These are phyloP conservation scores for Sebastes schlegelii DNA, from an alignment of 2,113 vertebrate genomes.

Conservation along the genomic window DNA sequence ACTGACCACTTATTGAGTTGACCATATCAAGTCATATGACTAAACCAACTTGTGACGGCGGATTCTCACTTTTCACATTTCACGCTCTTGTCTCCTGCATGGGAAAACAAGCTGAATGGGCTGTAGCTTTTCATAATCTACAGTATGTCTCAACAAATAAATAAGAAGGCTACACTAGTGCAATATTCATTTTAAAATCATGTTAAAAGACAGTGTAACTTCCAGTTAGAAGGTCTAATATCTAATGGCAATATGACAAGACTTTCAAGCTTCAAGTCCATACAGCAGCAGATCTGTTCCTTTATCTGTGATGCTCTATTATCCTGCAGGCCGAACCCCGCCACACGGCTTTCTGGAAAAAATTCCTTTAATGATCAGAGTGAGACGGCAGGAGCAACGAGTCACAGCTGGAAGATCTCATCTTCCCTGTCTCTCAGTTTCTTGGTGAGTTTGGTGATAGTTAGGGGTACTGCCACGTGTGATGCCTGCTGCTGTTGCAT, in stretches of 20 bases:
- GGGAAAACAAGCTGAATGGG: constrained; percentile 1
- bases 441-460: constrained; percentile 84
- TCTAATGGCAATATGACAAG: background rate
- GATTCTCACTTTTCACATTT: constrained; percentile 23
- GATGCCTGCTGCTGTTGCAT: constrained; percentile 76
- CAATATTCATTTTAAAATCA: background rate
- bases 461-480: constrained; percentile 85
- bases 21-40: constrained; percentile 40
- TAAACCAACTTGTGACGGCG: constrained; percentile 16
- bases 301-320: constrained; percentile 1
- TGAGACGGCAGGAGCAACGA: constrained; percentile 17
- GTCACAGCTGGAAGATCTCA: constrained; percentile 92
- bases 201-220: background rate
- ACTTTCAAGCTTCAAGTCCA: background rate
- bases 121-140: background rate
- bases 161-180: constrained; percentile 8
- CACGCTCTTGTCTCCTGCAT: background rate
- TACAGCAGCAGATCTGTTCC: constrained; percentile 4
- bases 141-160: constrained; percentile 34
- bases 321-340: background rate
- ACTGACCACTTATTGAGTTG: background rate
- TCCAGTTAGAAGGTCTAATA: background rate
- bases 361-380: constrained; percentile 9
- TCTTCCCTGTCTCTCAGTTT: constrained; percentile 88
- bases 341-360: background rate